Base-by-base conservation (phyloP, 2,113 vertebrate species). In the Pseudorhombus dupliciocellatus region DNA sequence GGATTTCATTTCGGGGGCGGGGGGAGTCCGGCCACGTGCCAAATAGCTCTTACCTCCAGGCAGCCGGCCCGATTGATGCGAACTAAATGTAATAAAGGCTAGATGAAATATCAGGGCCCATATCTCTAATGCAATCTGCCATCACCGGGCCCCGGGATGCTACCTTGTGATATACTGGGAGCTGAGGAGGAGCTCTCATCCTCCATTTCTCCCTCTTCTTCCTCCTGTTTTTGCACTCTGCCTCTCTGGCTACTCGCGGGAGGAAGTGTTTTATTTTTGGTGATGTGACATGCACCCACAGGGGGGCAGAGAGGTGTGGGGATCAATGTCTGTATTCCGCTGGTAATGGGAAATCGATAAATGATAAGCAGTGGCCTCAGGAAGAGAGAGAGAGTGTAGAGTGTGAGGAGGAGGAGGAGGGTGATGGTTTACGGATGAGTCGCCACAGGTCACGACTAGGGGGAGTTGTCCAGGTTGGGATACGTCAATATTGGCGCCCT, bases 71-170 rank as follows among this genome's bases (percentile, higher is more conserved):
- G 88, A 91, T 90, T 91, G 92, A 92, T 93, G 89, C 73, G 88
- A 83, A 80, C 83, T 92, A 91, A 92, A 92, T 93, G 90, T 90
- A 92, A 91, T 92, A 92, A 92, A 91, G 84, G 83, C 82, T 87
- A 91, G 89, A 92, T 93, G 87, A 93, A 92, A 91, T 91, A 92
- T 92, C 81, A 87, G 78, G 78, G 90, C 88, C 87, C 87, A 86
- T 92, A 93, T 90, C 87, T 92, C 89, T 92, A 91, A 92, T 91
- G 91, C 77, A 89, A 91, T 92, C 87, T 86, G 84, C 89, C 87
- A 85, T 88, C 84, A 67, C 85, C 65, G 30, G 77, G 82, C 85
- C 89, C 81, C 79, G 64, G 85, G 83, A 83, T 85, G 87, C 75
- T 81, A 78, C 81, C 75, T 77, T 69, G 79, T 77, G 89, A 83